Base-by-base conservation (phyloP, 2,888 invertebrate genomes). In the Trichopoda pennipes region DNA sequence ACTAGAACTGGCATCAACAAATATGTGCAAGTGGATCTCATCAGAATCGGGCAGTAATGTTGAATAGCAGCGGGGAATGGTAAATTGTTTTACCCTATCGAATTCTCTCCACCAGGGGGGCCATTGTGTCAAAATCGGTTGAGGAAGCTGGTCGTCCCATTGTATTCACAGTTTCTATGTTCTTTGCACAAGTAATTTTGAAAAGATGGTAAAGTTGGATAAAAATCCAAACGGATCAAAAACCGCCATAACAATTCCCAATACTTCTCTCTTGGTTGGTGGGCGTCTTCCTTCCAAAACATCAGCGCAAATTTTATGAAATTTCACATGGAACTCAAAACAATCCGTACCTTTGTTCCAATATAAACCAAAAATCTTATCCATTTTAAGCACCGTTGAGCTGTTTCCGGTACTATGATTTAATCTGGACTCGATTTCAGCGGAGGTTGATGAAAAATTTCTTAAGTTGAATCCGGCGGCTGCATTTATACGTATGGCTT, bases 151-250 rank as follows among this genome's bases (percentile, higher is more conserved):
- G n/a, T 84, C 81, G 51, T 84, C 83, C 83, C 84, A 84, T 17
- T 56, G 64, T 6, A 76, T n/a, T 32, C 64, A 16, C 3, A 60
- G 55, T 51, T 74, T 84, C 76, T 76, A 83, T 14, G 47, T 61
- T 47, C 53, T 61, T 35, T 82, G 84, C 12, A 80, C 6, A 21
- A 84, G 21, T 19, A 82, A 19, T 28, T 84, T 84, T 12, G 58
- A 51, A 16, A 23, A 70, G 19, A 85, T 69, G 0, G 85, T 85
- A 21, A 85, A 84, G 1, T 87, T 85, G 0, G 81, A 60, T 0
- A 87, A 72, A n/a, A 87, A 73, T 1, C 86, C 86, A 0, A 87
- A 74, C 0, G 87, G 87, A 55, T 87, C 86, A 70, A 84, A 88
- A 9, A 87, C 55, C 0, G 86, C 85, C 87, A 87, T 87, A 7